These are phyloP conservation scores for Virgularia gustaviana DNA, from an alignment of 92 coral and sea anemone genomes.

Conservation along the genomic window DNA sequence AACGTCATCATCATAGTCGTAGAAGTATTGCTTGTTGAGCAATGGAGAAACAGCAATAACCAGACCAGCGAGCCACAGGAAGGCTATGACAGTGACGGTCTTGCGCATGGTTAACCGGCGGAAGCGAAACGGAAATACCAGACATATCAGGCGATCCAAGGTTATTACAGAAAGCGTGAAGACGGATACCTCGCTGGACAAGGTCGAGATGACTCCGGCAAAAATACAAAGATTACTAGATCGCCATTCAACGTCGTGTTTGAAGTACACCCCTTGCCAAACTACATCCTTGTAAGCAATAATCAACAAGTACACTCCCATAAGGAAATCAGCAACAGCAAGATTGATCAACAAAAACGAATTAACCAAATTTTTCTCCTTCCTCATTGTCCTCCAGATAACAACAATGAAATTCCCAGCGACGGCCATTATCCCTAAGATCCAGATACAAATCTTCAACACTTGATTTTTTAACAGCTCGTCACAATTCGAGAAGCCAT, in stretches of 20 bases:
- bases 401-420: too few relatives aligned
- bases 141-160: constrained; percentile 67
- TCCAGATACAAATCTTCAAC: too few relatives aligned
- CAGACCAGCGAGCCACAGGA: constrained; percentile 8
- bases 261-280: constrained; percentile 78
- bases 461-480: too few relatives aligned
- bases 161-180: constrained; percentile 69
- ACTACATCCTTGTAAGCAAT: constrained; percentile 68
- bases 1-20: background rate
- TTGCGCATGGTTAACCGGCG: background rate
- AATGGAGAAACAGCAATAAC: constrained; percentile 4
- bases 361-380: too few relatives aligned
- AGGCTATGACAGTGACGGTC: constrained; percentile 13
- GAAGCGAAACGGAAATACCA: constrained; percentile 22
- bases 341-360: constrained; percentile 50
- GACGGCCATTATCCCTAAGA: too few relatives aligned
- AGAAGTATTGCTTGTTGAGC: background rate
- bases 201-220: constrained; percentile 73
- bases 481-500: too few relatives aligned
- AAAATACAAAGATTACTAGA: constrained; percentile 60
- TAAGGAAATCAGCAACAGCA: constrained; percentile 69
- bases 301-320: constrained; percentile 75
- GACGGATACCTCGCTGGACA: constrained; percentile 83
- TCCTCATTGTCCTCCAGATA: too few relatives aligned
- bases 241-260: constrained; percentile 75